phyloP scores from a whole-genome alignment of 2,797 vertebrate species.

The Sebastes umbrosus region DNA sequence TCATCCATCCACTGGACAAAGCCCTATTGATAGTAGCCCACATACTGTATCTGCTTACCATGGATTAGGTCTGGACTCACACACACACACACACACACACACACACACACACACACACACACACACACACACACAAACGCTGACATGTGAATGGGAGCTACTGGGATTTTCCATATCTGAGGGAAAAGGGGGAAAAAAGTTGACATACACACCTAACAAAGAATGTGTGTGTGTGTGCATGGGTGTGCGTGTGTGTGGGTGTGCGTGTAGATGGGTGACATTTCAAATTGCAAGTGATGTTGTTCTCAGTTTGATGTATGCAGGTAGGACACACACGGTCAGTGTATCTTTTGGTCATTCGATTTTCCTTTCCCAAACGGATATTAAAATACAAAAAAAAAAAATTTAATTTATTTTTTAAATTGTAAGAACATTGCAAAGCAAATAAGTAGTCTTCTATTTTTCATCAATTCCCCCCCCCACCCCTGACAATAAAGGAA shows the following conservation, averaged over 20 bases:
- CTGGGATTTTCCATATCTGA: slow-evolving; percentile 17
- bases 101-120: not conserved
- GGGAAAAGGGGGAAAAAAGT: not conserved
- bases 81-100: slow-evolving; percentile 4
- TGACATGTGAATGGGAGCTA: slow-evolving; percentile 32
- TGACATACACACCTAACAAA: slow-evolving; percentile 4
- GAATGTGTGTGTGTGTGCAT: not conserved
- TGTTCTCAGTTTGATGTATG: not conserved
- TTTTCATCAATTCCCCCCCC: too few relatives aligned
- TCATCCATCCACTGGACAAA: slow-evolving; percentile 47
- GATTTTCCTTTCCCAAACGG: too few relatives aligned
- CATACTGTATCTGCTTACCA: slow-evolving; percentile 52
- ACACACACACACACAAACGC: not conserved
- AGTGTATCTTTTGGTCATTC: too few relatives aligned
- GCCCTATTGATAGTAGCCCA: slow-evolving; percentile 50
- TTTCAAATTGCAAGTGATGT: not conserved
- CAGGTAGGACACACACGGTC: not conserved
- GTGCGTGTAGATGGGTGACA: not conserved
- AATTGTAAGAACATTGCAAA: too few relatives aligned
- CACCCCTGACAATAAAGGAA: too few relatives aligned
- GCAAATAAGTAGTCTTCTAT: too few relatives aligned
- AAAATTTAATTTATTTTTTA: too few relatives aligned
- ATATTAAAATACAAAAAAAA: too few relatives aligned
- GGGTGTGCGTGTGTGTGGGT: too few relatives aligned
- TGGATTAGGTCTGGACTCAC: slow-evolving; percentile 19